phyloP scores from a whole-genome alignment of 2,797 vertebrate species.

The Xenops minutus region DNA sequence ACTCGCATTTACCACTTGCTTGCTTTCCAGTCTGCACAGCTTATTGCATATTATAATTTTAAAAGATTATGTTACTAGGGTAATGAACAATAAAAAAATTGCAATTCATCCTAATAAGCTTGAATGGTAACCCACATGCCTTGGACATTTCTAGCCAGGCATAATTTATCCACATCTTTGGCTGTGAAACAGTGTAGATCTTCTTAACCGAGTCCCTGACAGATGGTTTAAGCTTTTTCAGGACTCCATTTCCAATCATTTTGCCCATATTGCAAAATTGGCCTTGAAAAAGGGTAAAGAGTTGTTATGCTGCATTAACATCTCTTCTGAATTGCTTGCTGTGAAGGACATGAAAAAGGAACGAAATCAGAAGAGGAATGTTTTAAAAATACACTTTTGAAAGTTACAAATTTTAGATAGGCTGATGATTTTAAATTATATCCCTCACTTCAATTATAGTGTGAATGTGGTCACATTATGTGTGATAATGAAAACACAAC shows the following conservation, averaged over 20 bases:
- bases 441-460: constrained; percentile 30
- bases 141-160: constrained; percentile 74
- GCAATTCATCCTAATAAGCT: constrained; percentile 76
- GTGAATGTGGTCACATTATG: constrained; percentile 16
- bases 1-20: constrained; percentile 18
- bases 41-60: constrained; percentile 59
- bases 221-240: constrained; percentile 82
- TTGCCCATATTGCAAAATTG: constrained; percentile 82
- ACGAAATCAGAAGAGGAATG: constrained; percentile 58
- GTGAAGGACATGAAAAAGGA: constrained; percentile 76
- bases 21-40: constrained; percentile 19
- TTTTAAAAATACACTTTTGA: constrained; percentile 52
- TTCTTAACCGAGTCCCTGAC: constrained; percentile 80
- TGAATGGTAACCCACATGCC: constrained; percentile 70
- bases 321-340: constrained; percentile 74
- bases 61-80: constrained; percentile 68
- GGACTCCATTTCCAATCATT: constrained; percentile 78
- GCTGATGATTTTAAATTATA: constrained; percentile 28
- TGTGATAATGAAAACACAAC: constrained; percentile 49
- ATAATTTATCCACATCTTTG: constrained; percentile 80
- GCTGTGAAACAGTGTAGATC: constrained; percentile 78
- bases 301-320: constrained; percentile 77
- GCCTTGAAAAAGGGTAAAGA: constrained; percentile 81
- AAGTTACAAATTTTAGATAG: constrained; percentile 31
- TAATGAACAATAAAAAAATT: constrained; percentile 72